A percentile compares a stretch with the other conserved stretches of the same genome.
phyloP scores from a whole-genome alignment of 2,888 invertebrate species.

The Acanthococcus lagerstroemiae region DNA sequence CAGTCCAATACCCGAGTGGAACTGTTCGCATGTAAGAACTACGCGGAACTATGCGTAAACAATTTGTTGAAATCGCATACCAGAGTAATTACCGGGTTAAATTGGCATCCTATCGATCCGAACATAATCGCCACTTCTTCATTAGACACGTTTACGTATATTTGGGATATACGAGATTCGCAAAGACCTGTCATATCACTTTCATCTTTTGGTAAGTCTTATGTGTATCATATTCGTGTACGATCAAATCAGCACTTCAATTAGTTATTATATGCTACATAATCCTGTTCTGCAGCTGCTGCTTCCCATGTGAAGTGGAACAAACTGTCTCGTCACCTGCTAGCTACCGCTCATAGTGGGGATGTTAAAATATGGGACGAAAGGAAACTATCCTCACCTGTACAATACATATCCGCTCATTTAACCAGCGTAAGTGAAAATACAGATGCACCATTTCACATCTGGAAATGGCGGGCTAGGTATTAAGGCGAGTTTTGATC shows the following conservation, averaged over 20 bases:
- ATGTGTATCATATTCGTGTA: not conserved
- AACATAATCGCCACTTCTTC: slow-evolving; percentile 78
- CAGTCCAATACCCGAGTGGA: slow-evolving; percentile 82
- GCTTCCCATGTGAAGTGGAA: slow-evolving; percentile 94
- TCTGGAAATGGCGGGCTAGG: not conserved
- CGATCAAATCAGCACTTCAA: not conserved
- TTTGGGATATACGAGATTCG: slow-evolving; percentile 85
- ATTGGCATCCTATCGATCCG: slow-evolving; percentile 76
- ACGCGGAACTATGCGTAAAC: slow-evolving; percentile 59
- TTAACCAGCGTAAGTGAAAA: slow-evolving; percentile 49
- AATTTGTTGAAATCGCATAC: slow-evolving; percentile 71
- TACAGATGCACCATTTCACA: not conserved
- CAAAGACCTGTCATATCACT: slow-evolving; percentile 72
- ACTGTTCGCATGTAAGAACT: slow-evolving; percentile 64
- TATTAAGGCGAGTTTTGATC: slow-evolving; percentile 36
- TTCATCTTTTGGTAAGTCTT: slow-evolving; percentile 64
- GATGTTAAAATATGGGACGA: slow-evolving; percentile 94
- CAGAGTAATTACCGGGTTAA: slow-evolving; percentile 77
- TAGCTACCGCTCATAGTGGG: slow-evolving; percentile 92
- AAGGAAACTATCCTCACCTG: slow-evolving; percentile 72
- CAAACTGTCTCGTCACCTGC: slow-evolving; percentile 64
- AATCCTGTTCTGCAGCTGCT: too few relatives aligned
- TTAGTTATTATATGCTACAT: not conserved
- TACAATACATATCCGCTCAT: slow-evolving; percentile 90
- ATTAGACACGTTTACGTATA: slow-evolving; percentile 83